Evolutionary conservation across 2,888 invertebrate species (phyloP).

Genomic region (Cistogaster globosa): DNA sequence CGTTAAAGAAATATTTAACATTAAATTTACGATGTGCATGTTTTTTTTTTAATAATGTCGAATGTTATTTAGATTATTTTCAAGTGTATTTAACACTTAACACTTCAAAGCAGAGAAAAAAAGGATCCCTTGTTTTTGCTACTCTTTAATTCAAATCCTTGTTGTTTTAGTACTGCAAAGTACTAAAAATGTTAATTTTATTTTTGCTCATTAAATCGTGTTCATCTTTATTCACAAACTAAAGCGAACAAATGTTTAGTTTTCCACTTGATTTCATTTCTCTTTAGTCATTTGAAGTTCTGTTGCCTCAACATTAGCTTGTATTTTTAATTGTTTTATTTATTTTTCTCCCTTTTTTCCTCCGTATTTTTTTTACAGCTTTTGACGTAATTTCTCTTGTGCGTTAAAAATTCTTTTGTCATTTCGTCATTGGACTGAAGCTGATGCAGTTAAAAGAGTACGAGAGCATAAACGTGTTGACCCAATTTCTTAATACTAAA

Average conservation of each 20-base stretch:
- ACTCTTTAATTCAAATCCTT: background rate
- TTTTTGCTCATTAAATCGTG: slow-evolving; percentile 6
- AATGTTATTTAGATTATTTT: slow-evolving; percentile 10
- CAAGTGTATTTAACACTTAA: slow-evolving; percentile 2
- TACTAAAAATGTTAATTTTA: background rate
- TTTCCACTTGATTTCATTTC: slow-evolving; percentile 55
- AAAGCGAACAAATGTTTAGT: slow-evolving; percentile 46
- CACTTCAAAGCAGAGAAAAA: no score
- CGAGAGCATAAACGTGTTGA: slow-evolving; percentile 53
- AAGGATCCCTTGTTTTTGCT: background rate
- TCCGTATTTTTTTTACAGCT: slow-evolving; percentile 1
- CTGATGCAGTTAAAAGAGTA: slow-evolving; percentile 31
- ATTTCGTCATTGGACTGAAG: slow-evolving; percentile 15
- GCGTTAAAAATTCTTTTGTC: slow-evolving; percentile 14
- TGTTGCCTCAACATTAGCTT: slow-evolving; percentile 46
- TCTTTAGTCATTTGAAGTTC: slow-evolving; percentile 39
- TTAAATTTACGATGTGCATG: background rate
- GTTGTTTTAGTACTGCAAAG: background rate
- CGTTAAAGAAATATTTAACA: background rate
- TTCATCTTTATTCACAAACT: slow-evolving; percentile 33
- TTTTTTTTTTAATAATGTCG: background rate
- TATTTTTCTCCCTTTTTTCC: background rate
- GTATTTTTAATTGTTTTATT: slow-evolving; percentile 53
- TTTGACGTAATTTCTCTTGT: slow-evolving; percentile 26
- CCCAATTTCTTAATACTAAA: slow-evolving; percentile 42